Evolutionary conservation across 2,113 vertebrate species (phyloP).

Genomic region (Peromyscus leucopus): DNA sequence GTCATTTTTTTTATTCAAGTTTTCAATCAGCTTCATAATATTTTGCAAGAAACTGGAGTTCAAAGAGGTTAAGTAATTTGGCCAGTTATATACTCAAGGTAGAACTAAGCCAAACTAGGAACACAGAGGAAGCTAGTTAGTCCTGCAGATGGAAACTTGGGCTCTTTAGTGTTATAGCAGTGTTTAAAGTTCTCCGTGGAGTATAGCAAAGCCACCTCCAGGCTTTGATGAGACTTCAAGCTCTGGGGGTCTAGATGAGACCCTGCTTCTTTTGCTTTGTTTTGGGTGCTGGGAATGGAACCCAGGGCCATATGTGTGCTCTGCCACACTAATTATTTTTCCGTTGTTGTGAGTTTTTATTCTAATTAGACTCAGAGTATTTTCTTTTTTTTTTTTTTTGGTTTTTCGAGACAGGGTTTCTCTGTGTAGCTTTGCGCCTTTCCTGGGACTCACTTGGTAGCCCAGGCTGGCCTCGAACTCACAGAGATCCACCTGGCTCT

Average conservation of each 20-base stretch:
- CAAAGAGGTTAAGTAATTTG: conserved; percentile 49
- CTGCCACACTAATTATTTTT: not conserved
- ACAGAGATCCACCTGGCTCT: no score
- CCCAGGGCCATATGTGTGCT: not conserved
- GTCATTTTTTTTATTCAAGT: conserved; percentile 42
- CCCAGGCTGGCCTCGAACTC: no score
- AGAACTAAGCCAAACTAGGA: conserved; percentile 47
- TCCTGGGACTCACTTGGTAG: no score
- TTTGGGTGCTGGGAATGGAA: not conserved
- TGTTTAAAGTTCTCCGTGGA: conserved; percentile 44
- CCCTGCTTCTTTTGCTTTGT: not conserved
- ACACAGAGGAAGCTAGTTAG: conserved; percentile 52
- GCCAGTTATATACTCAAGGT: not conserved
- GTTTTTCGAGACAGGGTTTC: no score
- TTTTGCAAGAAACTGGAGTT: conserved; percentile 53
- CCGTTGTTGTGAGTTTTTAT: conserved; percentile 39
- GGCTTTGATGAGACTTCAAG: conserved; percentile 8
- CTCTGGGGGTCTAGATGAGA: not conserved
- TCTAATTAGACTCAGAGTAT: conserved; percentile 52
- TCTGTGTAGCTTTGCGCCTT: no score
- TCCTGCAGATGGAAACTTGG: conserved; percentile 19
- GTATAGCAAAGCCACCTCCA: not conserved
- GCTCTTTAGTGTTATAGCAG: conserved; percentile 25
- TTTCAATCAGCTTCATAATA: conserved; percentile 1
- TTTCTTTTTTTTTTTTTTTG: no score